phyloP scores from a whole-genome alignment of 2,113 vertebrate genomes.

The Calidris pygmaea region DNA sequence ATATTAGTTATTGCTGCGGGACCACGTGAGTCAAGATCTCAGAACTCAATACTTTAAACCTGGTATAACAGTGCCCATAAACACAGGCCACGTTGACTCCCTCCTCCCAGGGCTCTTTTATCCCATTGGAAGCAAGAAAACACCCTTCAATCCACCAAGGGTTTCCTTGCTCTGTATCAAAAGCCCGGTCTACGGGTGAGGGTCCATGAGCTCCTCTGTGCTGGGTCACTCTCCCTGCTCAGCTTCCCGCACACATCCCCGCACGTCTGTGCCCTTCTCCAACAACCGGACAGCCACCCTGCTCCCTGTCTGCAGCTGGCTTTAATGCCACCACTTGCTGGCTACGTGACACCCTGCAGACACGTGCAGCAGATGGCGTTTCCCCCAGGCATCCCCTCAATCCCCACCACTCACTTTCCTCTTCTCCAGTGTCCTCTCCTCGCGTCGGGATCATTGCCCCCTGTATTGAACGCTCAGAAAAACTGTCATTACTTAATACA shows the following conservation, averaged over 20 bases:
- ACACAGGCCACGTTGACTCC: not conserved
- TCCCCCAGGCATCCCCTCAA: conserved; percentile 16
- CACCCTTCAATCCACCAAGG: not conserved
- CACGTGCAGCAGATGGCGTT: not conserved
- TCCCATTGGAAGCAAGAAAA: not conserved
- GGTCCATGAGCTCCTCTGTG: not conserved
- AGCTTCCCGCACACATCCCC: not conserved
- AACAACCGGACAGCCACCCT: not conserved
- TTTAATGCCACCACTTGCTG: not conserved
- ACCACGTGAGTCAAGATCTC: not conserved
- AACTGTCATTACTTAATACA: not conserved
- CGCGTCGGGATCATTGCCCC: not conserved
- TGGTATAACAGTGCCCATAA: not conserved
- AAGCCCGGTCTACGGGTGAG: fast-evolving
- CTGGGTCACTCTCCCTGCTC: not conserved
- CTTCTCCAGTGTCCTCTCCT: not conserved
- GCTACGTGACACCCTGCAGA: not conserved
- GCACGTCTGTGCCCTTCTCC: not conserved
- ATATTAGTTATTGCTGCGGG: not conserved
- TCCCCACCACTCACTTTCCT: not conserved
- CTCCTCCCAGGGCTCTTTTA: not conserved
- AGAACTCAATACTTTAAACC: not conserved
- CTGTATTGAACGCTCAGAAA: not conserved
- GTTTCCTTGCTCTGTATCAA: not conserved
- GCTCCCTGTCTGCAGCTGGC: not conserved